Conservation (phyloP, 2,797 vertebrate species). For the Cyclopterus lumpus region DNA sequence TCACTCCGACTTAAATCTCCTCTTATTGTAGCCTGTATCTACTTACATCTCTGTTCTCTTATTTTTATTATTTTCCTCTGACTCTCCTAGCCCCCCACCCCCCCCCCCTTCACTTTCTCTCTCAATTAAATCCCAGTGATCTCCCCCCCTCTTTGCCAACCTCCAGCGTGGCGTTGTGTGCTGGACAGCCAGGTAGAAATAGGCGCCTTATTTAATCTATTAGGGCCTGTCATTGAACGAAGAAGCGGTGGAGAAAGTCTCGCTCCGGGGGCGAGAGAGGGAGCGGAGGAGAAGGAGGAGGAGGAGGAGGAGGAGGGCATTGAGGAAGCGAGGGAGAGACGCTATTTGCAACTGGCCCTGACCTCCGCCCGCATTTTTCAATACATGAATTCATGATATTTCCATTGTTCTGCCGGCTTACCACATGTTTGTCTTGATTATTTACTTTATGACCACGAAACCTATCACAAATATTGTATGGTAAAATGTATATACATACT, state of each 20-base stretch:
- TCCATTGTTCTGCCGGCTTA: background rate
- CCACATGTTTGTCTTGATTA: background rate
- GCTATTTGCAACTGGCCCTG: background rate
- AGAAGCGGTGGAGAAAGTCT: conserved; percentile 45
- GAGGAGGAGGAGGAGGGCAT: background rate
- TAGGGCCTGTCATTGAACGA: conserved; percentile 69
- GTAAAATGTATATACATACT: no score
- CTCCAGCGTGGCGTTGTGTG: conserved; percentile 14
- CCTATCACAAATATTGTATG: no score
- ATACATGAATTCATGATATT: background rate
- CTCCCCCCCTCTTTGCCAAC: conserved; percentile 35
- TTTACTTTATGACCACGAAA: background rate
- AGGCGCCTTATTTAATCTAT: conserved; percentile 73
- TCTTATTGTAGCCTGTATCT: conserved; percentile 11
- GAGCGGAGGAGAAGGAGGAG: background rate
- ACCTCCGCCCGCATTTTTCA: conserved; percentile 20
- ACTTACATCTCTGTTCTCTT: background rate
- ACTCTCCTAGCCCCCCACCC: conserved; percentile 26
- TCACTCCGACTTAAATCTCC: background rate
- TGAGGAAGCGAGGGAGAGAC: conserved; percentile 14
- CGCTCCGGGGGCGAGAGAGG: conserved; percentile 27
- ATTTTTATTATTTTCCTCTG: background rate
- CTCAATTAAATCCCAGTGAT: conserved; percentile 54
- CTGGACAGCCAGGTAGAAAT: conserved; percentile 67
- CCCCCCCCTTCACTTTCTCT: conserved; percentile 30